Base-by-base conservation (phyloP, 2,113 vertebrate species). In the Ellobius talpinus region DNA sequence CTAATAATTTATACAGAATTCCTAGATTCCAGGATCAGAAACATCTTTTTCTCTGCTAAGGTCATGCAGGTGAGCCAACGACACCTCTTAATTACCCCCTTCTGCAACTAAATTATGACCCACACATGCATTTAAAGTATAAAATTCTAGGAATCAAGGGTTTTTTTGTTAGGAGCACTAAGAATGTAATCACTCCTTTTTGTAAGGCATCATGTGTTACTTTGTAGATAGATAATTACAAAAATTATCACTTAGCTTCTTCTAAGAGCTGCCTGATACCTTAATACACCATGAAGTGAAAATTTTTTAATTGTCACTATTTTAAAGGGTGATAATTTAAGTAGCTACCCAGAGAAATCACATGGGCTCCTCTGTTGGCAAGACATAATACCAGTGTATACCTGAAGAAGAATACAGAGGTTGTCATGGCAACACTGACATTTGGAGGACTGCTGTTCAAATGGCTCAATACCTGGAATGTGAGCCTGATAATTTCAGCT, bases 281-380 rank as follows among this genome's bases (percentile, higher is more conserved):
- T 97, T 96, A 92, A 97, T 91, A 96, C 73, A 92, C 39, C 87
- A 65, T 61, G 73, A 97, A 97, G 96, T 97, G 92, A 95, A 98
- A 97, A 91, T 97, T 97, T 93, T 97, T 73, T 93, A 97, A 97
- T 97, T 97, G 97, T 97, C 98, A 95, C 89, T 79, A 63, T 94
- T 97, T 95, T 95, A 91, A 90, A 96, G 91, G 92, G 94, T 97
- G 92, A 92, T 97, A 97, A 98, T 98, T 98, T 97, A 95, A 89
- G 93, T 79, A 91, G 90, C 84, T 95, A 86, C 58, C 47, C 68
- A 93, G 74, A 95, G 76, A 72, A 45, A 93, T 97, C 89, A 79
- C 87, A 79, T 93, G 91, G 87, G 68, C 66, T 50, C 33, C 33
- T 96, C 82, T 63, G 3, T 31, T 96, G 92, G 73, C 66, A 96